A percentile compares a stretch with the other conserved stretches of the same genome.
phyloP scores from a whole-genome alignment of 2,888 invertebrate species.

The Lamellibrachia columna region DNA sequence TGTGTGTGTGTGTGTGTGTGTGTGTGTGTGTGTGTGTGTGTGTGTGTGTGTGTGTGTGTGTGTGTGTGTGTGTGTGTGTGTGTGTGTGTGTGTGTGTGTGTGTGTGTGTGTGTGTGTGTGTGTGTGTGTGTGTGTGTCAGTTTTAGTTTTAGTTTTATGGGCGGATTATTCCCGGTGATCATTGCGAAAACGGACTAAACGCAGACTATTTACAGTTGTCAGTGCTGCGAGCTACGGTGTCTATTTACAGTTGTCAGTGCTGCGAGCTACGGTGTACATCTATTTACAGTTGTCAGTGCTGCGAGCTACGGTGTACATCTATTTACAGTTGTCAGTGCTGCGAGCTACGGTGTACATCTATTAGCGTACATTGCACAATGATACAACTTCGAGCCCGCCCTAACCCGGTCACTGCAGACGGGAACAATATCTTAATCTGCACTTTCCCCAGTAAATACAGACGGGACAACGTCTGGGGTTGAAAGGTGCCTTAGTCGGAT shows the following conservation, averaged over 20 bases:
- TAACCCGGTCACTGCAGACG: background rate
- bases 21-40: no score
- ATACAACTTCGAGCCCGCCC: background rate
- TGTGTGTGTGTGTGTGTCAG: no score
- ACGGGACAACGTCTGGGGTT: slow-evolving; percentile 11
- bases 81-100: background rate
- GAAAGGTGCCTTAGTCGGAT: background rate
- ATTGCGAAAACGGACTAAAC: background rate
- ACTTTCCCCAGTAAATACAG: background rate
- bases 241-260: no score
- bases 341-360: background rate
- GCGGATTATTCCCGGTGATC: background rate
- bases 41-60: no score
- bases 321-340: background rate
- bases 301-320: background rate
- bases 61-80: background rate
- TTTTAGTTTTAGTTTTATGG: background rate
- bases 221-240: background rate
- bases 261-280: no score
- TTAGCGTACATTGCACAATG: background rate
- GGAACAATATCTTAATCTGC: background rate
- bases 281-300: no score
- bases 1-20: background rate
- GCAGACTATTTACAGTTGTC: background rate
- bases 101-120: no score